Percentiles rank a stretch among this genome's conserved stretches.
Evolutionary conservation across 2,888 invertebrate species (phyloP).

Genomic region (Petrophora chlorosata): DNA sequence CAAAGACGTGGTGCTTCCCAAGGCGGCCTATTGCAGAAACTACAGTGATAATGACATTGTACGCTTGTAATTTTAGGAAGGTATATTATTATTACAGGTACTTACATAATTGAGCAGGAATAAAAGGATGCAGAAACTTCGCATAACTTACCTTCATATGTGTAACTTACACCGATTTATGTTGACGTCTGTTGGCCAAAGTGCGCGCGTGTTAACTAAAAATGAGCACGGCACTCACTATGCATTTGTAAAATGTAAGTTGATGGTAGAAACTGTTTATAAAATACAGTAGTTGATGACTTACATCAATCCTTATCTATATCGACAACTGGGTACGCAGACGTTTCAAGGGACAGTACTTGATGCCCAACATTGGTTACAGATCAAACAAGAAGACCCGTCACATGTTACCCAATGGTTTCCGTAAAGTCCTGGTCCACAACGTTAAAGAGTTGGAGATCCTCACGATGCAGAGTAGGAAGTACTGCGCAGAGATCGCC

Average conservation of each 20-base stretch:
- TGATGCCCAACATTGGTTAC: conserved; percentile 99
- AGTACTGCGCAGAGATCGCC: conserved; percentile 98
- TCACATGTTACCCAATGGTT: conserved; percentile 99
- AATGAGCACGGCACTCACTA: background rate
- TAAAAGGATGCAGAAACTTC: conserved; percentile 22
- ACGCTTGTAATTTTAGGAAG: background rate
- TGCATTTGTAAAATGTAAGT: conserved; percentile 22
- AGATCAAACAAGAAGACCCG: conserved; percentile 97
- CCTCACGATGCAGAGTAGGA: conserved; percentile 99
- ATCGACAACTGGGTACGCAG: conserved; percentile 99
- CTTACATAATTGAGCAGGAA: background rate
- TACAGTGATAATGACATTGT: too few species aligned
- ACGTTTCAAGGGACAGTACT: conserved; percentile 99
- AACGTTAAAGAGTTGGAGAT: conserved; percentile 95
- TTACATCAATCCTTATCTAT: conserved; percentile 56
- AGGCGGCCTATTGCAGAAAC: too few species aligned
- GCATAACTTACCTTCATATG: conserved; percentile 31
- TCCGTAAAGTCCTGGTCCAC: conserved; percentile 91
- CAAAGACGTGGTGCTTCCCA: too few species aligned
- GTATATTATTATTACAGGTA: background rate
- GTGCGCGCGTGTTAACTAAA: conserved; percentile 11
- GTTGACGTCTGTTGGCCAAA: conserved; percentile 1
- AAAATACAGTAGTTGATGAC: conserved; percentile 1
- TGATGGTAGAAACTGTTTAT: too few species aligned
- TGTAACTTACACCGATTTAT: conserved; percentile 20